These are phyloP conservation scores for Typhlomys cinereus DNA, from an alignment of 2,113 vertebrate species.

Conservation along the genomic window DNA sequence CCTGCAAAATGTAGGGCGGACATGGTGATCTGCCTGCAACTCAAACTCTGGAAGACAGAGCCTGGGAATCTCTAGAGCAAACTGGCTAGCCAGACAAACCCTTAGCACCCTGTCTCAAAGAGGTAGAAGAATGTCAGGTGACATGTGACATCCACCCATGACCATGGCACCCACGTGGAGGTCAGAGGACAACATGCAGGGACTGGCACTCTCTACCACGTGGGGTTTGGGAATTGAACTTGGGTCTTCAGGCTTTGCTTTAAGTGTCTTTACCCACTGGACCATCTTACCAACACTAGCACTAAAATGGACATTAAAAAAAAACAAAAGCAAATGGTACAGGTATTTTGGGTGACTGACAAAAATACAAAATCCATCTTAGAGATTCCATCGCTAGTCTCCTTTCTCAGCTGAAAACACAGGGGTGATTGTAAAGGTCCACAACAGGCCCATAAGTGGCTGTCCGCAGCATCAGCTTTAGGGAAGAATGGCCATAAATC, in stretches of 20 bases:
- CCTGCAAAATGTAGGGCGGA: not conserved
- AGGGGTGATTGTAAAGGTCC: not conserved
- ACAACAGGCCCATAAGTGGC: too few relatives aligned
- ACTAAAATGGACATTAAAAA: too few relatives aligned
- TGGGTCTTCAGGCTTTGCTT: not conserved
- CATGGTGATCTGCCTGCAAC: not conserved
- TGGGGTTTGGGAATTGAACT: not conserved
- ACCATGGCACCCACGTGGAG: too few relatives aligned
- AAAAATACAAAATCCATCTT: not conserved
- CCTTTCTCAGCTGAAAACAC: not conserved
- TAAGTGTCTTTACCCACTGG: not conserved
- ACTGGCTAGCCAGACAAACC: not conserved
- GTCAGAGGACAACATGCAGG: not conserved
- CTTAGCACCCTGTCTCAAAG: not conserved
- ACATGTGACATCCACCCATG: not conserved
- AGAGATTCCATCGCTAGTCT: not conserved
- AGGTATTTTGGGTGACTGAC: not conserved
- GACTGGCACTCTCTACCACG: not conserved
- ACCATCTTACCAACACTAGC: not conserved
- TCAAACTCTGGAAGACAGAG: not conserved
- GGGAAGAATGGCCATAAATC: not conserved
- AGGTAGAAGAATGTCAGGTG: not conserved
- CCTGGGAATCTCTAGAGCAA: not conserved
- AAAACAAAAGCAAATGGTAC: not conserved
- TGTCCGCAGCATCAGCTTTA: fast-evolving